Base-by-base conservation (phyloP, 2,888 invertebrate species). In the Xanthia togata region DNA sequence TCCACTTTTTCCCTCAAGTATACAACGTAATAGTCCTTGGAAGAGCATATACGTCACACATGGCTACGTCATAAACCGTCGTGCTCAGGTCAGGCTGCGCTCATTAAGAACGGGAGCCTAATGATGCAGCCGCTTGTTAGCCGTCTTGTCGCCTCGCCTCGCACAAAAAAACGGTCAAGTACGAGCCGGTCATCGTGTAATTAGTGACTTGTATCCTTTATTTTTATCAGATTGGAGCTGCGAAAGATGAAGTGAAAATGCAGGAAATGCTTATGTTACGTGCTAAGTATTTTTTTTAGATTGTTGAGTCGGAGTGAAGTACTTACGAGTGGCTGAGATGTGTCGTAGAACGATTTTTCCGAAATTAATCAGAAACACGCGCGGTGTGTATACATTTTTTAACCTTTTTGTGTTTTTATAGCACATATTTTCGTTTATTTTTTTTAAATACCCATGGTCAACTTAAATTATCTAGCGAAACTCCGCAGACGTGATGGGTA, bases 111-210 rank as follows among this genome's bases (percentile, higher is more conserved):
- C 85, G 88, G 74, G 84, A 87, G 89, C 87, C 93, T 95, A 94
- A 95, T 94, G 94, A 95, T 93, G 93, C 92, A 91, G 90, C 85
- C 85, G 93, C 93, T 94, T 93, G 93, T 93, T 94, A 93, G 92
- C 88, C 87, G 89, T 89, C 92, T 91, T 91, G 91, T 90, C 91
- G 88, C 84, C 88, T 87, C 88, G 87, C 85, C 73, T 80, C 76
- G 81, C 76, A 85, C 89, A 88, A 87, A 88, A 85, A 88, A 86
- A 81, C 76, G 85, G 84, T 86, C 82, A 88, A 89, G 89, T 85
- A 57, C 71, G 76, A 83, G 81, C 69, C 74, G 79, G 82, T 81
- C 79, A 87, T 77, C 81, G 75, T 76, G 81, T 86, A 87, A 85
- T 85, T 85, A 83, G 80, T 86, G 81, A 88, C 82, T 79, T 84